Conservation (phyloP, 2,888 invertebrate species). For the Trichopria drosophilae region DNA sequence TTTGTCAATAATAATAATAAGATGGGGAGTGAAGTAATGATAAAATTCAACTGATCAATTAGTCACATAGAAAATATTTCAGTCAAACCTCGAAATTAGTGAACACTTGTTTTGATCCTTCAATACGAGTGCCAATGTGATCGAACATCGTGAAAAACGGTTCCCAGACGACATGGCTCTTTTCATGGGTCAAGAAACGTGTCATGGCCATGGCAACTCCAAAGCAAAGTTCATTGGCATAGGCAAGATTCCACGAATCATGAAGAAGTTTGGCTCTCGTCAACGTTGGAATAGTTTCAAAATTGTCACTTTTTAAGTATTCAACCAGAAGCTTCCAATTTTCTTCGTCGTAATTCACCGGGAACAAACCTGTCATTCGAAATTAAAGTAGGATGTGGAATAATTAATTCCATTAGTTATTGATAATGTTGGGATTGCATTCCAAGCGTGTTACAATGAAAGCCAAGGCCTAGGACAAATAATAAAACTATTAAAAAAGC, state of each 20-base stretch:
- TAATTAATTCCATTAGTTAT: too few relatives aligned
- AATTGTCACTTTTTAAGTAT: constrained; percentile 60
- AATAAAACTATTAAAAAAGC: too few relatives aligned
- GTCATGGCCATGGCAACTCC: constrained; percentile 80
- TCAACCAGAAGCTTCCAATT: constrained; percentile 77
- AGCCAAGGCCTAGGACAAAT: too few relatives aligned
- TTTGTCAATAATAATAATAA: too few relatives aligned
- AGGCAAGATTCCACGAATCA: constrained; percentile 78
- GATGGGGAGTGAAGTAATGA: too few relatives aligned
- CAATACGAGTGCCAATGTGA: constrained; percentile 75
- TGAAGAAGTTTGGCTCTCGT: constrained; percentile 76
- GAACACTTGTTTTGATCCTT: constrained; percentile 66
- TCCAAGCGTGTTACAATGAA: too few relatives aligned
- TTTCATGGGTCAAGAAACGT: constrained; percentile 72
- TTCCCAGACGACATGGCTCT: constrained; percentile 78
- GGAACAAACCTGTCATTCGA: constrained; percentile 68
- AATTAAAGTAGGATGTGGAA: neutral
- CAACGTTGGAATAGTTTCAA: constrained; percentile 67
- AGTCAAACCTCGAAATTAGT: constrained; percentile 78
- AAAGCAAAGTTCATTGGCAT: constrained; percentile 76
- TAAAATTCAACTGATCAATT: too few relatives aligned
- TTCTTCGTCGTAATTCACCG: constrained; percentile 77
- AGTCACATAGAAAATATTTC: too few relatives aligned
- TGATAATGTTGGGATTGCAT: too few relatives aligned
- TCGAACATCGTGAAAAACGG: constrained; percentile 83